Conservation (phyloP, 1,140 invertebrate species). For the Scaptodrosophila lebanonensis region DNA sequence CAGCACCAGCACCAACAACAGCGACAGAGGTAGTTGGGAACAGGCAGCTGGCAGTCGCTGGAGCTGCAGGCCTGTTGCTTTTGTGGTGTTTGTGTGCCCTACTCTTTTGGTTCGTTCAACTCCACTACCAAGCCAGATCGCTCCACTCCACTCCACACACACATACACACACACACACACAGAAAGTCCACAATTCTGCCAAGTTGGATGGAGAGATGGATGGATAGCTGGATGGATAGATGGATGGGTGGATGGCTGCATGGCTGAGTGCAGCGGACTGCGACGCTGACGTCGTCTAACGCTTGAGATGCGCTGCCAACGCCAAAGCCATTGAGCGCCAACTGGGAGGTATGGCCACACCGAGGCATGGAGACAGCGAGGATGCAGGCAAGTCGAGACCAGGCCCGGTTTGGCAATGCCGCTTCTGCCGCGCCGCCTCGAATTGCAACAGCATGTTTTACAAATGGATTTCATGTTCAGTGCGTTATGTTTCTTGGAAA, state of each 20-base stretch:
- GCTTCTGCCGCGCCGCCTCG: slow-evolving; percentile 10
- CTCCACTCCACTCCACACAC: too few relatives aligned
- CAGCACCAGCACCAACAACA: slow-evolving; percentile 7
- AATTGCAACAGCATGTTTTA: slow-evolving; percentile 65
- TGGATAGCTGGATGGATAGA: slow-evolving; percentile 11
- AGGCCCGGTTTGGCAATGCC: slow-evolving; percentile 36
- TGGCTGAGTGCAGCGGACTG: slow-evolving; percentile 55
- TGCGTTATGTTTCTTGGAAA: slow-evolving; percentile 71
- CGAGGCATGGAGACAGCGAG: slow-evolving; percentile 1
- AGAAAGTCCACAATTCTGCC: too few relatives aligned
- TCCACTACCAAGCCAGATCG: slow-evolving; percentile 7
- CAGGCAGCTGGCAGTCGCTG: too few relatives aligned
- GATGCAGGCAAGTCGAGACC: slow-evolving; percentile 11
- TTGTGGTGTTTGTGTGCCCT: slow-evolving; percentile 26
- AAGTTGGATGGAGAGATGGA: slow-evolving; percentile 37
- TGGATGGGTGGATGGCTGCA: slow-evolving; percentile 50
- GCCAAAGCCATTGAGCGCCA: slow-evolving; percentile 10
- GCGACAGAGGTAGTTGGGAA: too few relatives aligned
- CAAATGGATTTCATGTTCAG: slow-evolving; percentile 69
- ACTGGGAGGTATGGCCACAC: slow-evolving; percentile 57
- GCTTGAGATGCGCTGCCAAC: slow-evolving; percentile 4
- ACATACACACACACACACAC: too few relatives aligned
- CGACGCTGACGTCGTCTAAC: slow-evolving; percentile 18
- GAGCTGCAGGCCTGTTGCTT: too few relatives aligned
- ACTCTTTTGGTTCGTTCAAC: slow-evolving; percentile 70